Conservation (phyloP, 2,888 invertebrate species). For the Xestia sexstrigata region DNA sequence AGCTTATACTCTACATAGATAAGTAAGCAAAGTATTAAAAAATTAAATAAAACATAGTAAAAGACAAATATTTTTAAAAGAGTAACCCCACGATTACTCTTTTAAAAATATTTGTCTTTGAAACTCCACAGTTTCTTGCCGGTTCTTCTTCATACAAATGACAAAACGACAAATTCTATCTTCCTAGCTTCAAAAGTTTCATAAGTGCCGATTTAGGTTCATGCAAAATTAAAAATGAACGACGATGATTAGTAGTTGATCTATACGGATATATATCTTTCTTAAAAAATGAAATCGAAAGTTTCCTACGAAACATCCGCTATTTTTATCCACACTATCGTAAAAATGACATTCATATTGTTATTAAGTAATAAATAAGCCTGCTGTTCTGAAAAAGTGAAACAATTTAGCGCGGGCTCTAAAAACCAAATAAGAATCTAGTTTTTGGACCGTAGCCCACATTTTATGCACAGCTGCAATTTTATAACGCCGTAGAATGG, state of each 20-base stretch:
- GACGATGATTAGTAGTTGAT: not conserved
- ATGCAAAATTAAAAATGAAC: no score
- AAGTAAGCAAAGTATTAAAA: not conserved
- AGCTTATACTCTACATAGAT: not conserved
- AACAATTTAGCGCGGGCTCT: slow-evolving; percentile 47
- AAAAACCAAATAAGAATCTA: slow-evolving; percentile 55
- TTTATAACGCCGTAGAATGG: slow-evolving; percentile 35
- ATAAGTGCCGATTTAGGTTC: no score
- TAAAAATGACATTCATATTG: slow-evolving; percentile 46
- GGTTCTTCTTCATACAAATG: not conserved
- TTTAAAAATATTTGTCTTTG: no score
- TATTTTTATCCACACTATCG: slow-evolving; percentile 14
- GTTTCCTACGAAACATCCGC: slow-evolving; percentile 18
- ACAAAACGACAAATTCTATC: not conserved
- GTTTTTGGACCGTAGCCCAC: slow-evolving; percentile 45
- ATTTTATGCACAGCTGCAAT: slow-evolving; percentile 43
- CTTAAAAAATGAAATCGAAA: slow-evolving; percentile 19
- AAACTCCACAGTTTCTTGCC: not conserved
- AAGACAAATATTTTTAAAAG: not conserved
- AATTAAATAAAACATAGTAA: no score
- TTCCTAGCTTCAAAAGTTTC: no score
- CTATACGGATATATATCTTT: slow-evolving; percentile 3
- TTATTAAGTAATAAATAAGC: slow-evolving; percentile 37
- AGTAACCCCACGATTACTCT: no score
- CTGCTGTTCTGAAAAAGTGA: slow-evolving; percentile 35